Base-by-base conservation (phyloP, 2,113 vertebrate species). In the Suricata suricatta region DNA sequence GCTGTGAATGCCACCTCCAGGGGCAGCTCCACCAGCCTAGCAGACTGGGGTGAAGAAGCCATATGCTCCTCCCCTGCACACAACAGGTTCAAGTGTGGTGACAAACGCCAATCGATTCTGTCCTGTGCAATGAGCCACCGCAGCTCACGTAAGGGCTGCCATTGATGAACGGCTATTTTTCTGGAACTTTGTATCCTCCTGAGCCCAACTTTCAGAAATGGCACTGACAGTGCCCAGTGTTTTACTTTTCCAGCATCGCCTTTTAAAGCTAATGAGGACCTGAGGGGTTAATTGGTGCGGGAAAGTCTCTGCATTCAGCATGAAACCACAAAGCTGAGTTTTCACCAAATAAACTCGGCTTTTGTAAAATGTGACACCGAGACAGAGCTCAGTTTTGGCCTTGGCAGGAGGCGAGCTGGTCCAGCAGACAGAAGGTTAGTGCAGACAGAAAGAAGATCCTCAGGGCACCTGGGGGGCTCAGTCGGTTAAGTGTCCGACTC, bases 181-280 rank as follows among this genome's bases (percentile, higher is more conserved):
- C 44, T 0, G 0, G 57, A 79, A 12, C 31, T 89, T 33, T 38
- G 9, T 64, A 27, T 33, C 69, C 31, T 44, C 74, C 54, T 69
- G 57, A 74, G 44, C 50, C 60, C 93, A 33, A 11, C 47, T 41
- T 77, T 77, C 69, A 69, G 88, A 41, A 54, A 17, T 0, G 54
- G 52, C 71, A 25, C 0, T 25, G 71, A 72, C 33, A 0, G 33
- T 14, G 15, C 41, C 74, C 85, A 35, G 1, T 1, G 17, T 44
- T 72, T 21, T n/a, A 14, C 41, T 93, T 81, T 60, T n/a, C 60
- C 87, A 90, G 33, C 9, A 29, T 52, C 92, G 54, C 44, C 74
- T 87, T 85, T 83, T 41, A 72, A 86, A 97, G 80, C 69, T 84
- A 87, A 66, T 23, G 52, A 52, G 85, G 88, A 69, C 68, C 52